Conservation (phyloP, 2,888 invertebrate genomes). For the Trichopoda pennipes region DNA sequence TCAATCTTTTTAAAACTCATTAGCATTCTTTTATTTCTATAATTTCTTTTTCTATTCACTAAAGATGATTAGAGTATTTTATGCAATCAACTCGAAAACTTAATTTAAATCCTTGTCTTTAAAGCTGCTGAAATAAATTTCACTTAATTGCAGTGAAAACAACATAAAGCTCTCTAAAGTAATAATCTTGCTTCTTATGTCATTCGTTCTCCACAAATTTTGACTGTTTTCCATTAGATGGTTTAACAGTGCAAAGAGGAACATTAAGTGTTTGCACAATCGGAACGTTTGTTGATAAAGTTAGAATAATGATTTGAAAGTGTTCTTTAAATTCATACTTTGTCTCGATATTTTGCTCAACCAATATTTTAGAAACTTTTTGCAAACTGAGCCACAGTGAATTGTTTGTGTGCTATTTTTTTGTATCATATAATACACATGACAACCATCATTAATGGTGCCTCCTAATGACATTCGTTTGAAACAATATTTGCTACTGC, state of each 20-base stretch:
- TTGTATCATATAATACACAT: background rate
- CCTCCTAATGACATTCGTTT: constrained; percentile 2
- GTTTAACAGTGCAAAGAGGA: background rate
- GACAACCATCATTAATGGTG: background rate
- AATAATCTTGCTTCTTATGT: background rate
- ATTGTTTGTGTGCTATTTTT: background rate
- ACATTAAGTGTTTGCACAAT: background rate
- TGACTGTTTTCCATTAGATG: background rate
- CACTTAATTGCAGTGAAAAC: constrained; percentile 1
- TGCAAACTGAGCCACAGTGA: background rate
- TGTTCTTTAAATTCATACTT: background rate
- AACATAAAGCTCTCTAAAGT: background rate
- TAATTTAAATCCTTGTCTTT: background rate
- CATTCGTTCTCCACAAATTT: background rate
- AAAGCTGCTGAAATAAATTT: background rate
- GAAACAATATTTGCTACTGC: background rate
- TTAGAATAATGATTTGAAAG: too few species aligned
- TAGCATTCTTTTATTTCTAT: too few species aligned
- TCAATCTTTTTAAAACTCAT: too few species aligned
- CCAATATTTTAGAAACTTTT: background rate
- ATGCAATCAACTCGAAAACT: too few species aligned
- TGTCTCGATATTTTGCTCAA: background rate
- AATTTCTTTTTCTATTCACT: too few species aligned
- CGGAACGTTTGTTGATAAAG: background rate
- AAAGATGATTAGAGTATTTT: too few species aligned